Evolutionary conservation across 2,888 invertebrate genomes (phyloP).

Genomic region (Eledona agricola): DNA sequence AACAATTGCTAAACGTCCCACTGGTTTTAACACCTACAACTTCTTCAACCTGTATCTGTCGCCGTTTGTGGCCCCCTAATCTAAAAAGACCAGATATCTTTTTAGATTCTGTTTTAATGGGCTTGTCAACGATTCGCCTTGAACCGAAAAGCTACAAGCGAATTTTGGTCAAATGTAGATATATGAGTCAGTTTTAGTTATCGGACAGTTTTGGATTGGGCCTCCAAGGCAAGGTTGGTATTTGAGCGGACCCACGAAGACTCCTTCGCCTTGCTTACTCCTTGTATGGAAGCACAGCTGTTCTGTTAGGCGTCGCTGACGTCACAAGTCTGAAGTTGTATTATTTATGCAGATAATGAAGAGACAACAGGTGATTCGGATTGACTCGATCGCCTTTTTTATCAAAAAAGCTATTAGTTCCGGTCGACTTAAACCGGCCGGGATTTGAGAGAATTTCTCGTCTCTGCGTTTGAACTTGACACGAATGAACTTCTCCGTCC

Average conservation of each 20-base stretch:
- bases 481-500: constrained; percentile 17
- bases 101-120: too few relatives aligned
- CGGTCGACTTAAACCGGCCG: background rate
- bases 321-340: constrained; percentile 24
- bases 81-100: too few relatives aligned
- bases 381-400: constrained; percentile 11
- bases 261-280: constrained; percentile 34
- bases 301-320: constrained; percentile 21
- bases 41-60: constrained; percentile 14
- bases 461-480: constrained; percentile 11
- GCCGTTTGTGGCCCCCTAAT: too few relatives aligned
- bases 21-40: constrained; percentile 47
- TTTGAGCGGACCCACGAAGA: constrained; percentile 24
- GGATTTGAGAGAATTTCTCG: constrained; percentile 18
- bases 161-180: too few relatives aligned
- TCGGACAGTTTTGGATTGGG: too few relatives aligned
- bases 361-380: background rate
- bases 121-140: too few relatives aligned
- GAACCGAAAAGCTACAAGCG: too few relatives aligned
- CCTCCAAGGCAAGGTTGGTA: constrained; percentile 27
- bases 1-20: constrained; percentile 36
- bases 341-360: constrained; percentile 12
- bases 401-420: constrained; percentile 13
- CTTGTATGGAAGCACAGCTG: constrained; percentile 35
- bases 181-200: too few relatives aligned